These are phyloP conservation scores for Cephalotes varians DNA, from an alignment of 2,888 invertebrate species.

Conservation along the genomic window DNA sequence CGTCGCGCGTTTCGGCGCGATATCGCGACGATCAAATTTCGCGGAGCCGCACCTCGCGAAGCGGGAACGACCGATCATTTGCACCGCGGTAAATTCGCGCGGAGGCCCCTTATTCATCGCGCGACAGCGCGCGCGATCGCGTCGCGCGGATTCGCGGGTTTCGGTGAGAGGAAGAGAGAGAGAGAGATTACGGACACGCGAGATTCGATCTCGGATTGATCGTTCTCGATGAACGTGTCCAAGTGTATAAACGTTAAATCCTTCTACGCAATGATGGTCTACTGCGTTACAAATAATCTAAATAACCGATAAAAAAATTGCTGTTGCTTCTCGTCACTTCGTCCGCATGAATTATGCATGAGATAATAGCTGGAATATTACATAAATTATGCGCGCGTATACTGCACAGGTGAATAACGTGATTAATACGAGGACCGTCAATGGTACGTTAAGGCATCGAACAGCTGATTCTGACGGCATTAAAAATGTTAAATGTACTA, in stretches of 20 bases:
- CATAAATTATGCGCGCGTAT: slow-evolving; percentile 30
- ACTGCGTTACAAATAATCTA: background rate
- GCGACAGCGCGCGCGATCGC: slow-evolving; percentile 49
- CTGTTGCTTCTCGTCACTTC: background rate
- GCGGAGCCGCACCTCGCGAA: slow-evolving; percentile 32
- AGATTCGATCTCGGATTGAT: slow-evolving; percentile 13
- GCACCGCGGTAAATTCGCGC: slow-evolving; percentile 58
- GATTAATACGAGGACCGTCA: background rate
- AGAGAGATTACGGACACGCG: background rate
- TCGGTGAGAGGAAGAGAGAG: background rate
- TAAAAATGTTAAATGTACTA: background rate
- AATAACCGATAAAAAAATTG: slow-evolving; percentile 29
- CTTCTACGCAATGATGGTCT: background rate
- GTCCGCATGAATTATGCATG: slow-evolving; percentile 25
- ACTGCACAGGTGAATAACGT: background rate
- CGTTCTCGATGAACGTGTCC: background rate
- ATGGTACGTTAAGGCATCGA: background rate
- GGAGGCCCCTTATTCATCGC: slow-evolving; percentile 55
- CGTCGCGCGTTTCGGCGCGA: slow-evolving; percentile 45
- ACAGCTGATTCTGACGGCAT: background rate
- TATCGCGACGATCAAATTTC: slow-evolving; percentile 71
- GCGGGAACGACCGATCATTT: slow-evolving; percentile 58
- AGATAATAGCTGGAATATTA: slow-evolving; percentile 11
- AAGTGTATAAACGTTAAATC: background rate
- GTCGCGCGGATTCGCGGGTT: slow-evolving; percentile 28